Base-by-base conservation (phyloP, 1,140 invertebrate genomes). In the Calliphora vicina region DNA sequence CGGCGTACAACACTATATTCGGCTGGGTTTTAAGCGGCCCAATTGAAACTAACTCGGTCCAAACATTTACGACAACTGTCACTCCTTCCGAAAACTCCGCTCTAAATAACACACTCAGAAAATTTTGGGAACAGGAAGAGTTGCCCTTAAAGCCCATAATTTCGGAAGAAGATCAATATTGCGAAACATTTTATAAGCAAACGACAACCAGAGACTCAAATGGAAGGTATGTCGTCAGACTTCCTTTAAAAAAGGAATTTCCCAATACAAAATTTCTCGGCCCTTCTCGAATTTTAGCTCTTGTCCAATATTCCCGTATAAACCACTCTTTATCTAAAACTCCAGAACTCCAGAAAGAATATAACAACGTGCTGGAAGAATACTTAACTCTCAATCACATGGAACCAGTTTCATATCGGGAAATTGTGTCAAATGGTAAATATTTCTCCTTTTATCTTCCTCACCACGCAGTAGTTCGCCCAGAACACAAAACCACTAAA, bases 1-100 rank as follows among this genome's bases (percentile, higher is more conserved):
- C 23, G 50, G 20, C 20, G 8, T 50, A 81, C 20, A 81, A 81
- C 20, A 57, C 50, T 8, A 81, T 81, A 12, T 71, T 71, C 20
- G 26, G 80, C 17, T 81, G 80, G 80, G 61, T 81, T 26, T 61
- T 81, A 81, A 81, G 80, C 15, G 80, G 25, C 23, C 80, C 13
- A 2, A n/a, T 61, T 10, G 10, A 27, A 17, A 42, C 81, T 42
- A 13, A 25, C 17, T 23, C 27, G 6, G 26, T 29, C 5, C 71
- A 73, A 3, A 25, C 25, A 9, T 73, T 73, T 27, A 27, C 71
- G 13, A 15, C 26, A 27, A 71, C 20, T 20, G 26, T 27, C 0
- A 72, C 10, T 13, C 27, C 61, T 4, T 27, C 20, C 42, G 67
- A 43, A 27, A 27, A 15, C 17, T 1, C 26, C 17, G 10, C 5